phyloP scores from a whole-genome alignment of 1,140 invertebrate genomes.

The Babylonia areolata region DNA sequence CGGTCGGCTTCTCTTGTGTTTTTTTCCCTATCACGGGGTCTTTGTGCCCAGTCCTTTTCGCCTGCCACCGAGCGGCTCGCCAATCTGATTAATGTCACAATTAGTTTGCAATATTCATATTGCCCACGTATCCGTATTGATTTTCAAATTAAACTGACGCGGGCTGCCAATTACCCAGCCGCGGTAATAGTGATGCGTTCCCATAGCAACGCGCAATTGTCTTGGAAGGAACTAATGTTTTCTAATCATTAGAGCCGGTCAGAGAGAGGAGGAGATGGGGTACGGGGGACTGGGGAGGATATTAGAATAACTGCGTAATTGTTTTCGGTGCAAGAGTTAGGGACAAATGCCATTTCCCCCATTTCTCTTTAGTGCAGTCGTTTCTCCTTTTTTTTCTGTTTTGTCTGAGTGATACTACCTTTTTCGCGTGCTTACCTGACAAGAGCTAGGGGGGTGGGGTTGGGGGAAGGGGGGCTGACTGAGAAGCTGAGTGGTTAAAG shows the following conservation, averaged over 20 bases:
- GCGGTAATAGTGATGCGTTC: constrained; percentile 9
- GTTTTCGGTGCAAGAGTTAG: neutral
- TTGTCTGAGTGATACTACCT: neutral
- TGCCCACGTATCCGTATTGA: constrained; percentile 22
- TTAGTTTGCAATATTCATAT: constrained; percentile 37
- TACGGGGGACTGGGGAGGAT: neutral
- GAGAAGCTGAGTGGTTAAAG: no score
- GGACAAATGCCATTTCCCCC: neutral
- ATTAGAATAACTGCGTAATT: neutral
- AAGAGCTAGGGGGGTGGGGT: no score
- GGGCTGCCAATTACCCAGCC: constrained; percentile 23
- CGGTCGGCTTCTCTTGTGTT: neutral
- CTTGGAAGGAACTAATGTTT: constrained; percentile 33
- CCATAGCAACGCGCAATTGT: constrained; percentile 33
- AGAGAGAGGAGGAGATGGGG: neutral
- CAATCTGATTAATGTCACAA: constrained; percentile 34
- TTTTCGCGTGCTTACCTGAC: no score
- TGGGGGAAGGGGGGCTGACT: no score
- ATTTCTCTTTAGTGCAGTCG: neutral
- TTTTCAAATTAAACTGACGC: constrained; percentile 37
- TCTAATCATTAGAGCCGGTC: constrained; percentile 23
- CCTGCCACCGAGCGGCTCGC: neutral
- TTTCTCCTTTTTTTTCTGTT: neutral
- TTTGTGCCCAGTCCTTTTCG: neutral
- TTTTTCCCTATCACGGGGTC: neutral